Percentiles rank a stretch among this genome's conserved stretches.
phyloP scores from a whole-genome alignment of 2,113 vertebrate genomes.

The Lasiurus borealis region DNA sequence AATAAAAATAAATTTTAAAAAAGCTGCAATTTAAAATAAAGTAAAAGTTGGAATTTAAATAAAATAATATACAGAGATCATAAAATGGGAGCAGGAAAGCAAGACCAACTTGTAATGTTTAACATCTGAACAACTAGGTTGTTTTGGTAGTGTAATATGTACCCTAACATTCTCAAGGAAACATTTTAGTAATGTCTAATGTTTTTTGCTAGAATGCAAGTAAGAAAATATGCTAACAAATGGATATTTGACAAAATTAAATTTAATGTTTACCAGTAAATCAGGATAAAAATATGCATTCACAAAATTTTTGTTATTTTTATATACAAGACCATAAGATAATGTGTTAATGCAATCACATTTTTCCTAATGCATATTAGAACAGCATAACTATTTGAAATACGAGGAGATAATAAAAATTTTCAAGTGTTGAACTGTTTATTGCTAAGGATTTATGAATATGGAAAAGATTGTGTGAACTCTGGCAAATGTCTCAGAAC shows the following conservation, averaged over 20 bases:
- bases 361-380: not conserved
- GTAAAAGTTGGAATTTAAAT: not conserved
- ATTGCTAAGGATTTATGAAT: conserved; percentile 11
- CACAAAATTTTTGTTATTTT: conserved; percentile 11
- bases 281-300: not conserved
- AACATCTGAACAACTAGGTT: not conserved
- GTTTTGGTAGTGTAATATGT: not conserved
- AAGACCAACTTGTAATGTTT: not conserved
- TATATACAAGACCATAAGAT: not conserved
- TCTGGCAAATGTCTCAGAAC: not conserved
- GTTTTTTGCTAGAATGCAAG: not conserved
- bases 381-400: not conserved
- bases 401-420: not conserved
- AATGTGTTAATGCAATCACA: not conserved
- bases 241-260: not conserved
- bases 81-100: not conserved
- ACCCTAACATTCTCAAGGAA: not conserved
- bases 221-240: not conserved
- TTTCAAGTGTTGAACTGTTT: not conserved
- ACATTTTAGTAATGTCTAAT: not conserved
- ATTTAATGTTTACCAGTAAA: not conserved
- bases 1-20: not conserved
- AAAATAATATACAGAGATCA: not conserved
- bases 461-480: not conserved
- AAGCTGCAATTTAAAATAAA: conserved; percentile 28